Percentiles rank a stretch among this genome's conserved stretches.
Conservation (phyloP, 1,140 invertebrate genomes). For the Sweltsa coloradensis region DNA sequence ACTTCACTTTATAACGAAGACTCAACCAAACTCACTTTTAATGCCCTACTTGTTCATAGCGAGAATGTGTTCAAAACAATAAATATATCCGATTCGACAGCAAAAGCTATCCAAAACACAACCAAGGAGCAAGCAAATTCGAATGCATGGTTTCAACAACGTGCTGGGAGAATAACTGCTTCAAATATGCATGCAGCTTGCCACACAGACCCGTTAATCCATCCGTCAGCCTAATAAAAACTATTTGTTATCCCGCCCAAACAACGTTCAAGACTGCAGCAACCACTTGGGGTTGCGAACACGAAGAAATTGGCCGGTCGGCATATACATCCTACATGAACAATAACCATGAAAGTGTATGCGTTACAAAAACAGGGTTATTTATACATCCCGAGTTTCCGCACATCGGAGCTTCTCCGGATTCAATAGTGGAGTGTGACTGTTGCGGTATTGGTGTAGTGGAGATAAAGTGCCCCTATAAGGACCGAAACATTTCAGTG, state of each 20-base stretch:
- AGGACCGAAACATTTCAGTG: neutral
- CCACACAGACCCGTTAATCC: neutral
- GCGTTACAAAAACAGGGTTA: neutral
- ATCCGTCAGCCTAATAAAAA: neutral
- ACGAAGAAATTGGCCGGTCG: neutral
- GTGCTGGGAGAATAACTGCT: neutral
- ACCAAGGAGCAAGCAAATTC: neutral
- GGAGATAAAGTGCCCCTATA: constrained; percentile 2
- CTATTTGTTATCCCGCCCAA: neutral
- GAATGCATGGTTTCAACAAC: neutral
- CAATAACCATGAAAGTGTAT: neutral
- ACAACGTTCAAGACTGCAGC: neutral
- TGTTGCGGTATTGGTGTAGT: neutral
- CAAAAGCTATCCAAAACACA: no score
- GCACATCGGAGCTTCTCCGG: constrained; percentile 1
- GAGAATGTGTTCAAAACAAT: no score
- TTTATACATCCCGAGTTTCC: neutral
- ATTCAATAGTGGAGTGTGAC: neutral
- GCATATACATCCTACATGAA: neutral
- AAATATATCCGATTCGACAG: no score
- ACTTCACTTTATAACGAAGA: no score
- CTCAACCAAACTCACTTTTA: no score
- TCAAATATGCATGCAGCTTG: neutral
- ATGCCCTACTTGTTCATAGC: no score
- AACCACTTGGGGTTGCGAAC: neutral